Evolutionary conservation across 2,888 invertebrate species (phyloP), one percentile per base, ranked within the genome.

Genomic region (Epinotia demarniana): DNA sequence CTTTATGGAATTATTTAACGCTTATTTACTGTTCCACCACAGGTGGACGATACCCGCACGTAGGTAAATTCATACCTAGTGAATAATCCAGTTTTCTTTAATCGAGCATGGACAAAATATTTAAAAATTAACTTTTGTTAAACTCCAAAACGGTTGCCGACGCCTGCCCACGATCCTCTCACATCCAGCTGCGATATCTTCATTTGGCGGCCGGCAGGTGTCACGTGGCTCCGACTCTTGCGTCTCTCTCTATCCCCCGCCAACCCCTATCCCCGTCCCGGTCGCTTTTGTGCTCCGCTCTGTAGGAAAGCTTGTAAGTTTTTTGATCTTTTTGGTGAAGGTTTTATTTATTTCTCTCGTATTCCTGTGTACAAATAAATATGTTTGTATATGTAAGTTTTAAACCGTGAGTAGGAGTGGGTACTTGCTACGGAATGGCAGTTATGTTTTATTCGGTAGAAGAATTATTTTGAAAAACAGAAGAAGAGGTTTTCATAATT

Each of bases 131-230:
- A 39, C 8, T 9, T 39, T 9, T 39, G 3, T 39, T 39, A n/a
- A 49, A 4, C n/a, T 9, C 12, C 4, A 12, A 75, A 71, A 72
- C 53, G 46, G 89, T 90, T 89, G 79, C 77, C 77, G 73, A 86
- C 83, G 80, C 83, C 90, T 89, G 87, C 70, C 80, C 80, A 79
- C 85, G 89, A 85, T 85, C 83, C 86, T 87, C 89, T 89, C 86
- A 88, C 89, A 90, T 90, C 92, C 93, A 93, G 93, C 93, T 93
- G 93, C 92, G 93, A 93, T 93, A 90, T 94, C 94, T 94, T 93
- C 93, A 94, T 94, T 93, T 93, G 92, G 90, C 89, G 89, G 92
- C 84, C 91, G 89, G 92, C 93, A 94, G 93, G 93, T 94, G 94
- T 92, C 93, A 93, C 92, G 92, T 91, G 92, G 90, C 85, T 81